A percentile compares a stretch with the other conserved stretches of the same genome.
These are phyloP conservation scores for Myotis yumanensis DNA, from an alignment of 2,113 vertebrate species.

Conservation along the genomic window DNA sequence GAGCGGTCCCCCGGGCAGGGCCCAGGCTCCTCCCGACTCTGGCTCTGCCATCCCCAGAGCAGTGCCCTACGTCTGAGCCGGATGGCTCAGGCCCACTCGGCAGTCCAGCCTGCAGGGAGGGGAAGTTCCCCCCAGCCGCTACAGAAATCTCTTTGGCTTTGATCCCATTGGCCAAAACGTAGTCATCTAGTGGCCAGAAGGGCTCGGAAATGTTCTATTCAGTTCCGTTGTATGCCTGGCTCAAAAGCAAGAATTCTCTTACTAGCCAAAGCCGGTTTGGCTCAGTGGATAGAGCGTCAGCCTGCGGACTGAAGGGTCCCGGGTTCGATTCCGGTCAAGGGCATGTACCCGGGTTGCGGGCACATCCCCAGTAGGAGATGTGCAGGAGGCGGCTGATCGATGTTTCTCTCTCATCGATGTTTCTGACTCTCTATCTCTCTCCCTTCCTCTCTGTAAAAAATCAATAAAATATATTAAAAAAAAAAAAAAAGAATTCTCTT, in stretches of 20 bases:
- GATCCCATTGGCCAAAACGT: not conserved
- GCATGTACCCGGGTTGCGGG: too few species aligned
- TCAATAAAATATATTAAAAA: too few species aligned
- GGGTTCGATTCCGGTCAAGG: too few species aligned
- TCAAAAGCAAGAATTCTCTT: not conserved
- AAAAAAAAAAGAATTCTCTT: too few species aligned
- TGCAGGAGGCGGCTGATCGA: too few species aligned
- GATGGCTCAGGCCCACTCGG: not conserved
- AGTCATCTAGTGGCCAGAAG: not conserved
- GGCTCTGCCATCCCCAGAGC: not conserved
- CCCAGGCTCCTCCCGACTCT: not conserved
- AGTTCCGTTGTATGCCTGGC: not conserved
- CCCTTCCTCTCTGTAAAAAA: too few species aligned
- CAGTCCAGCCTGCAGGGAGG: not conserved
- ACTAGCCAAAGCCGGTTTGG: too few species aligned
- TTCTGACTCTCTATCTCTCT: too few species aligned
- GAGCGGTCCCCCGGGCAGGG: not conserved
- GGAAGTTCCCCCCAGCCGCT: not conserved
- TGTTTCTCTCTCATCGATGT: too few species aligned
- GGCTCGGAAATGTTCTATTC: not conserved
- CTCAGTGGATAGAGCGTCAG: too few species aligned
- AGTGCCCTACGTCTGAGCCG: not conserved
- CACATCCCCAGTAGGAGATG: too few species aligned
- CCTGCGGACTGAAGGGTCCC: too few species aligned
- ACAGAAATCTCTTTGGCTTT: not conserved